Percentiles rank a stretch among this genome's conserved stretches.
phyloP scores from a whole-genome alignment of 2,797 vertebrate genomes.

The Pseudocheirus occidentalis region DNA sequence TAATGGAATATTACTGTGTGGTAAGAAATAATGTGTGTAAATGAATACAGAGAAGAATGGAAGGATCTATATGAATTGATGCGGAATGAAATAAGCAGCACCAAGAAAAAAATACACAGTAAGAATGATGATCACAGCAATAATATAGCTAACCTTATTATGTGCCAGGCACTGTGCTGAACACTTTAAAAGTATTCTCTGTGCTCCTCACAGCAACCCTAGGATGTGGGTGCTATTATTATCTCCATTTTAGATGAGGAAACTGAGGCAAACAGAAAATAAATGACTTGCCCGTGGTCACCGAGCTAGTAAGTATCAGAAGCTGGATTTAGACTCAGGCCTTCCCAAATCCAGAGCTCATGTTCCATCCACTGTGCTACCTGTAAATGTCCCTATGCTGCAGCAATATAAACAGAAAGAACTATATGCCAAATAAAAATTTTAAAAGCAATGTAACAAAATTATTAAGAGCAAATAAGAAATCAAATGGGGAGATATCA shows the following conservation, averaged over 20 bases:
- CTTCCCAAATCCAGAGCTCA: neutral
- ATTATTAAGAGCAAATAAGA: neutral
- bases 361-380: neutral
- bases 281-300: neutral
- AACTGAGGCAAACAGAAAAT: neutral
- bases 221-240: neutral
- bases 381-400: neutral
- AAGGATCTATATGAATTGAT: neutral
- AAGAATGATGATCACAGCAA: neutral
- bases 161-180: too few species aligned
- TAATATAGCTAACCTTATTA: neutral
- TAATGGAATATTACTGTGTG: neutral
- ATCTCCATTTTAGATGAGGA: neutral
- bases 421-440: neutral
- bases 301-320: neutral
- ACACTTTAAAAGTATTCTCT: neutral
- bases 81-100: neutral
- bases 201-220: neutral
- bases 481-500: neutral
- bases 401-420: neutral
- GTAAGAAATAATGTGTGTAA: neutral
- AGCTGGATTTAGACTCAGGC: neutral
- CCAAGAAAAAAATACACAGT: neutral
- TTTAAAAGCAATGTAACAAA: neutral
- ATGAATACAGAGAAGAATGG: neutral